Evolutionary conservation across 2,797 vertebrate genomes (phyloP).

Genomic region (Macrochelys suwanniensis): DNA sequence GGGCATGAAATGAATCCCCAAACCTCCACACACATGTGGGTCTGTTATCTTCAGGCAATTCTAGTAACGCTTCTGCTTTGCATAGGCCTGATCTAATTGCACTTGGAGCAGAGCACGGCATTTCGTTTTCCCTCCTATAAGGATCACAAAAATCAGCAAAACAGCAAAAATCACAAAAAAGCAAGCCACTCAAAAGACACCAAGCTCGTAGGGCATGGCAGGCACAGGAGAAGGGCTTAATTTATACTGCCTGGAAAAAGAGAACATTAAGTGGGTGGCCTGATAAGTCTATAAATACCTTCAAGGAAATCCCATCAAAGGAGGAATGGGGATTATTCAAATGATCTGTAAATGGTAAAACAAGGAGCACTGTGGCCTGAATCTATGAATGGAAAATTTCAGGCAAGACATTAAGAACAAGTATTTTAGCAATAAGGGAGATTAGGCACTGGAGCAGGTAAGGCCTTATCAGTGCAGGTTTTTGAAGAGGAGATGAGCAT

Average conservation of each 20-base stretch:
- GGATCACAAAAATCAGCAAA: background rate
- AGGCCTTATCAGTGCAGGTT: background rate
- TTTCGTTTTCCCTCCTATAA: background rate
- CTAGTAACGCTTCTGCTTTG: background rate
- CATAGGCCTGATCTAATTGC: background rate
- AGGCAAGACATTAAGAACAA: slow-evolving; percentile 49
- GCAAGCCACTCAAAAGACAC: slow-evolving; percentile 10
- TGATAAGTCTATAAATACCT: slow-evolving; percentile 69
- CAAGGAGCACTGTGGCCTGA: slow-evolving; percentile 50
- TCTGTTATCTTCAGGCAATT: background rate
- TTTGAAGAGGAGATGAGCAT: background rate
- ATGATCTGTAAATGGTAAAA: slow-evolving; percentile 69
- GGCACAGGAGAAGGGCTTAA: slow-evolving; percentile 20
- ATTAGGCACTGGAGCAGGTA: slow-evolving; percentile 36
- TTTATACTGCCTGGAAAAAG: slow-evolving; percentile 44
- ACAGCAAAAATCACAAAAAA: background rate
- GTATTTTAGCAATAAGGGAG: slow-evolving; percentile 38
- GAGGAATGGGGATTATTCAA: slow-evolving; percentile 70
- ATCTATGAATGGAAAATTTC: slow-evolving; percentile 61
- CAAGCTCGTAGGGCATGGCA: slow-evolving; percentile 5
- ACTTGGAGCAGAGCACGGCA: background rate
- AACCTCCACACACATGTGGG: accelerated
- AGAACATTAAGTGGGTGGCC: slow-evolving; percentile 59
- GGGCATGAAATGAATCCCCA: background rate
- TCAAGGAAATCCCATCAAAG: slow-evolving; percentile 75